These are phyloP conservation scores for Pyrgus malvae DNA, from an alignment of 2,888 invertebrate species.

Conservation along the genomic window DNA sequence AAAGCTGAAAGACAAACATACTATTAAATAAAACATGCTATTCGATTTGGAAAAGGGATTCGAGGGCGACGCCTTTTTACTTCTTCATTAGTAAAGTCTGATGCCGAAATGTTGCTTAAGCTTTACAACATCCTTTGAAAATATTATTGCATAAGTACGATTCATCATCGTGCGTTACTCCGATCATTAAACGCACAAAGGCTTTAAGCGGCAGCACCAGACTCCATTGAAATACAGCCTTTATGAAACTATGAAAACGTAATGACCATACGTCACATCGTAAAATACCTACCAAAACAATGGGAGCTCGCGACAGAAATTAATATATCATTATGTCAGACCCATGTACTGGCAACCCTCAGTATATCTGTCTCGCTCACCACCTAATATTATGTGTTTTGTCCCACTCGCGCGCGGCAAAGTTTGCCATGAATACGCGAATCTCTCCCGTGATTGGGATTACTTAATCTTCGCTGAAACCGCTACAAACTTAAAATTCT, in stretches of 20 bases:
- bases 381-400: slow-evolving; percentile 23
- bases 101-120: slow-evolving; percentile 35
- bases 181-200: slow-evolving; percentile 73
- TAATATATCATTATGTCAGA: slow-evolving; percentile 82
- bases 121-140: slow-evolving; percentile 33
- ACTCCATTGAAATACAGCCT: slow-evolving; percentile 63
- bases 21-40: too few relatives aligned
- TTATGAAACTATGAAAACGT: slow-evolving; percentile 80
- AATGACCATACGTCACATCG: slow-evolving; percentile 79
- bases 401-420: slow-evolving; percentile 59
- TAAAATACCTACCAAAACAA: slow-evolving; percentile 81
- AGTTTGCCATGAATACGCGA: slow-evolving; percentile 68
- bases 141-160: slow-evolving; percentile 40
- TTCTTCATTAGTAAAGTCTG: slow-evolving; percentile 17
- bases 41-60: too few relatives aligned
- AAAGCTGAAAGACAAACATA: too few relatives aligned
- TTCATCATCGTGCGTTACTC: slow-evolving; percentile 58
- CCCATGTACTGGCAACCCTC: slow-evolving; percentile 56
- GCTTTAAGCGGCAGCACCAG: slow-evolving; percentile 47
- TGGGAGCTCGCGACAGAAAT: slow-evolving; percentile 77
- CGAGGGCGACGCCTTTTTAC: too few relatives aligned
- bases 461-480: slow-evolving; percentile 71
- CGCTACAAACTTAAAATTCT: slow-evolving; percentile 68
- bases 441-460: slow-evolving; percentile 74
- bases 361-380: slow-evolving; percentile 32